A percentile compares a stretch with the other conserved stretches of the same genome.
These are phyloP conservation scores for Solenopsis invicta DNA, from an alignment of 1,140 invertebrate genomes.

Conservation along the genomic window DNA sequence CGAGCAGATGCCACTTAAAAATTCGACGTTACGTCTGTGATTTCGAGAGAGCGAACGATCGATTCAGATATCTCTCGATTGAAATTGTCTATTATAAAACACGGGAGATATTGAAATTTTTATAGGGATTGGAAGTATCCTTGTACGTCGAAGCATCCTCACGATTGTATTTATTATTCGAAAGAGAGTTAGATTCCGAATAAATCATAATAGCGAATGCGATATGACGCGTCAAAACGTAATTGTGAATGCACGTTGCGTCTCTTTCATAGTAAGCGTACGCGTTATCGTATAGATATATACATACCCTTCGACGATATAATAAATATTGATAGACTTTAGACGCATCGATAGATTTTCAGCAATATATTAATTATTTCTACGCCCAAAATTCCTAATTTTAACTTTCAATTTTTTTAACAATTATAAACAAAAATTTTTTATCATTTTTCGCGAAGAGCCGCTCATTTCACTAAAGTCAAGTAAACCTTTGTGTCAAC, in stretches of 20 bases:
- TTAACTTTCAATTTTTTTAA: background rate
- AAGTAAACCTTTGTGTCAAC: background rate
- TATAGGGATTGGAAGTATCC: conserved; percentile 11
- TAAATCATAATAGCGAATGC: conserved; percentile 75
- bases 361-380: background rate
- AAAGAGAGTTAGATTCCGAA: conserved; percentile 73
- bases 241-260: conserved; percentile 69
- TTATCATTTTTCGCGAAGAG: background rate
- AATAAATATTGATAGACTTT: conserved; percentile 25
- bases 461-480: background rate
- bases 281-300: conserved; percentile 10
- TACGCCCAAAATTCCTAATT: background rate
- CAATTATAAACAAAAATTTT: background rate
- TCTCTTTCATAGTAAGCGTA: conserved; percentile 48
- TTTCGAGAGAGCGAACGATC: conserved; percentile 4
- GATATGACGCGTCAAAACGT: conserved; percentile 67
- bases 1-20: background rate
- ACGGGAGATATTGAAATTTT: background rate
- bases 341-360: background rate
- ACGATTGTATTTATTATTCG: conserved; percentile 68
- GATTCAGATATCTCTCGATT: background rate
- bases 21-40: background rate
- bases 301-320: background rate
- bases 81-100: background rate
- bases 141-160: conserved; percentile 51